Evolutionary conservation across 2,113 vertebrate genomes (phyloP).

Genomic region (Nematolebias whitei): DNA sequence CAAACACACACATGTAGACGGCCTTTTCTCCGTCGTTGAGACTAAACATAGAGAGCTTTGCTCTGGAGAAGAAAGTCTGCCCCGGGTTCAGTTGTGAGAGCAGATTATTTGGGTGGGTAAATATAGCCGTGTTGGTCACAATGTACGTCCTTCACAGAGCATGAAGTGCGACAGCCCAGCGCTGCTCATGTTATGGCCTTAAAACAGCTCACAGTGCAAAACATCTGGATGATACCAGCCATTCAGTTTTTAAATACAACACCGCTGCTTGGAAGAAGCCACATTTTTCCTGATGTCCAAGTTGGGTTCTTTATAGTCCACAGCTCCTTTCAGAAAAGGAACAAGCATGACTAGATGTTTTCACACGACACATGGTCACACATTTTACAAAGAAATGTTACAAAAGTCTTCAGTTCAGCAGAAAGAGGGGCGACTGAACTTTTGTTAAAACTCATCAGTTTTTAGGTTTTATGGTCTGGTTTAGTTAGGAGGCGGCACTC

Average conservation of each 20-base stretch:
- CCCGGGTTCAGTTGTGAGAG: slow-evolving; percentile 57
- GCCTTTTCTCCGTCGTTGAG: slow-evolving; percentile 55
- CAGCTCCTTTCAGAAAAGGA: slow-evolving; percentile 34
- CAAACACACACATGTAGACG: slow-evolving; percentile 28
- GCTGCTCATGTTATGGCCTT: slow-evolving; percentile 23
- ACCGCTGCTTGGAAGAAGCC: slow-evolving; percentile 29
- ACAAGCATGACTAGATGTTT: slow-evolving; percentile 30
- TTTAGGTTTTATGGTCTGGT: slow-evolving; percentile 25
- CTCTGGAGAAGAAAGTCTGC: slow-evolving; percentile 47
- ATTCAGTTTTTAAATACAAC: slow-evolving; percentile 38
- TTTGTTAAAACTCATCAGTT: slow-evolving; percentile 24
- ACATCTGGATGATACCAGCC: slow-evolving; percentile 51
- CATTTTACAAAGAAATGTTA: slow-evolving; percentile 56
- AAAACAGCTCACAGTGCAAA: slow-evolving; percentile 57
- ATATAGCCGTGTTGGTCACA: slow-evolving; percentile 55
- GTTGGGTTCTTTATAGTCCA: slow-evolving; percentile 32
- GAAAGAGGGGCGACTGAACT: slow-evolving; percentile 26
- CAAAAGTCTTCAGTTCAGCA: slow-evolving; percentile 46
- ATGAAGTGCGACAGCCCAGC: slow-evolving; percentile 41
- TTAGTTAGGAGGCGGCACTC: slow-evolving; percentile 89
- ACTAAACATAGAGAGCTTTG: slow-evolving; percentile 46
- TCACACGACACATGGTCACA: slow-evolving; percentile 58
- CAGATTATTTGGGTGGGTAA: slow-evolving; percentile 64
- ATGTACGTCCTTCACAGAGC: slow-evolving; percentile 57
- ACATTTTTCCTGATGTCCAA: slow-evolving; percentile 15